Percentiles rank a stretch among this genome's conserved stretches.
These are phyloP conservation scores for Mythimna impura DNA, from an alignment of 2,888 invertebrate genomes.

Conservation along the genomic window DNA sequence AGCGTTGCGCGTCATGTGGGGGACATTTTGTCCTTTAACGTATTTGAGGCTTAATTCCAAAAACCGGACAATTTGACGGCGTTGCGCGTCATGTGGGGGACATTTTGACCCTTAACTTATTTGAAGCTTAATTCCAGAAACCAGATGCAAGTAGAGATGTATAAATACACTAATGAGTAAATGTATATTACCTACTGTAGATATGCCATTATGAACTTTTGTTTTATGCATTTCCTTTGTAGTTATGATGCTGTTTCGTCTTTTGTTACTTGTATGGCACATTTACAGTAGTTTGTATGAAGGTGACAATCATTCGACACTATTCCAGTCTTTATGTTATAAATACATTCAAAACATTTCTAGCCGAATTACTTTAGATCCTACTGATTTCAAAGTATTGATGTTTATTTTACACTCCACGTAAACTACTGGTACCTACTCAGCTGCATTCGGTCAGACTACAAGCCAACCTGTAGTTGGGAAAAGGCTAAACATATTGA, in stretches of 20 bases:
- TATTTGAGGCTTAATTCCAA: not conserved
- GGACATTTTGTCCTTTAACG: no score
- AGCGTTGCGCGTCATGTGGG: no score
- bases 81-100: no score
- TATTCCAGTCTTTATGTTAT: conserved; percentile 47
- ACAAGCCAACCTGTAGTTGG: not conserved
- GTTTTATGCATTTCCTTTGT: no score
- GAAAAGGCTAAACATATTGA: not conserved
- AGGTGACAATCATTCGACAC: conserved; percentile 26
- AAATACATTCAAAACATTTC: conserved; percentile 37
- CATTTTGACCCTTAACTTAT: no score
- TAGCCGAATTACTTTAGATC: conserved; percentile 39
- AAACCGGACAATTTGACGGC: not conserved
- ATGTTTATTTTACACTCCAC: not conserved
- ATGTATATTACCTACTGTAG: conserved; percentile 23
- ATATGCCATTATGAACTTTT: not conserved
- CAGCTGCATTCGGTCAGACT: not conserved
- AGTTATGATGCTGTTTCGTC: not conserved
- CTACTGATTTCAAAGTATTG: conserved; percentile 46
- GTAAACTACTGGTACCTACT: not conserved
- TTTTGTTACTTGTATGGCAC: not conserved
- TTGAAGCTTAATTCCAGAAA: not conserved
- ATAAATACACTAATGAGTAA: conserved; percentile 4
- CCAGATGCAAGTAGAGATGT: not conserved
- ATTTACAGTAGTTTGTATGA: conserved; percentile 24